Conservation (phyloP, 2,888 invertebrate species). For the Tenodera sinensis region DNA sequence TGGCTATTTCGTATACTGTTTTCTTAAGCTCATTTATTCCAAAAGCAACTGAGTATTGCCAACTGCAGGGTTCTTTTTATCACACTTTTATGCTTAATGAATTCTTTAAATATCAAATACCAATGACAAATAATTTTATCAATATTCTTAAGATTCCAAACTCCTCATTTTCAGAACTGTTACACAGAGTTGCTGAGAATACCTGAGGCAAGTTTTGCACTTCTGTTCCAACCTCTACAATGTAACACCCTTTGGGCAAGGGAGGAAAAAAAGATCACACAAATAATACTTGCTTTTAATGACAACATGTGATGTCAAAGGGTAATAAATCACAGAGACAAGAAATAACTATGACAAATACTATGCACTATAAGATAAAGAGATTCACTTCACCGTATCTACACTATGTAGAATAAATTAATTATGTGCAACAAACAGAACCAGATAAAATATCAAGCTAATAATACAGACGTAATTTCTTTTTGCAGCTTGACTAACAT, state of each 20-base stretch:
- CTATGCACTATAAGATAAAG: not conserved
- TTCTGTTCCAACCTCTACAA: not conserved
- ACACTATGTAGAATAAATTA: conserved; percentile 17
- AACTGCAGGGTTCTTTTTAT: not conserved
- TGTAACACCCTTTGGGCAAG: not conserved
- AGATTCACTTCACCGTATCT: not conserved
- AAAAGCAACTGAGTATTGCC: no score
- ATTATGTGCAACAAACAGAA: not conserved
- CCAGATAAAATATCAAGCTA: not conserved
- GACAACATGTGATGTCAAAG: not conserved
- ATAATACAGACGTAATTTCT: not conserved
- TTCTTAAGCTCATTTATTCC: no score
- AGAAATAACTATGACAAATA: not conserved
- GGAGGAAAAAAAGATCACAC: not conserved
- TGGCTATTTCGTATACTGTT: not conserved
- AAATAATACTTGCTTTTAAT: not conserved
- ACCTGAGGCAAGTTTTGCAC: not conserved
- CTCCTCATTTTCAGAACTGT: not conserved
- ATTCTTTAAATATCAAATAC: not conserved
- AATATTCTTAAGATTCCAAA: not conserved
- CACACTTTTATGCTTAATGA: not conserved
- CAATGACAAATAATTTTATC: not conserved
- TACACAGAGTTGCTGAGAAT: not conserved
- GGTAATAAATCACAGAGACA: not conserved
- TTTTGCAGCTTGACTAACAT: not conserved